Base-by-base conservation (phyloP, 2,888 invertebrate genomes). In the Thereva nobilitata region DNA sequence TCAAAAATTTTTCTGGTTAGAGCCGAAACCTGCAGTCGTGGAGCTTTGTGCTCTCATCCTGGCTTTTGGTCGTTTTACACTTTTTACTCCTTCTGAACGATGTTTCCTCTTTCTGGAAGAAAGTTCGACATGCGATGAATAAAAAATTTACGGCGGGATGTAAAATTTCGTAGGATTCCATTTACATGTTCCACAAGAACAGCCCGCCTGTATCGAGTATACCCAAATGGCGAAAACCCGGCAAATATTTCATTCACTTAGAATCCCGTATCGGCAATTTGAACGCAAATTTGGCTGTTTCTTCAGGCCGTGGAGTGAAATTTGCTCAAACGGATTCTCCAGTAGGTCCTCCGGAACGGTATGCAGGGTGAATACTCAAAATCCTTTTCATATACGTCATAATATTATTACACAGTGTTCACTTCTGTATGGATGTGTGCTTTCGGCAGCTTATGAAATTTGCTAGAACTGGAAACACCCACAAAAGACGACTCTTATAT, bases 171-270 rank as follows among this genome's bases (percentile, higher is more conserved):
- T 38, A 59, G 47, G 40, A 47, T 49, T 40, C 59, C 59, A 47
- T 59, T 59, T 49, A 38, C 59, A 59, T 59, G 59, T 49, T 49
- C 38, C n/a, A 9, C 4, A n/a, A 23, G 44, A 35, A 7, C 9
- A 41, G n/a, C 56, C 56, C 56, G 56, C 1, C 59, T 57, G 49
- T 59, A 38, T 23, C 47, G 56, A 37, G 59, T 59, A 49, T 12
- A 23, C 47, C 12, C 38, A 12, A 59, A 59, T 59, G 37, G 59
- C 59, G 52, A 50, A 63, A 63, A 63, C 63, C 50, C 42, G 52
- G 52, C 50, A 63, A 63, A 63, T 63, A 63, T 63, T 63, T 63
- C 63, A 63, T 63, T 63, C 63, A 63, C 63, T 63, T 63, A 63
- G 63, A 63, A 52, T 63, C 63, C 63, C 52, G 52, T 63, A 63